Evolutionary conservation across 1,140 invertebrate genomes (phyloP).

Genomic region (Anadara kagoshimensis): DNA sequence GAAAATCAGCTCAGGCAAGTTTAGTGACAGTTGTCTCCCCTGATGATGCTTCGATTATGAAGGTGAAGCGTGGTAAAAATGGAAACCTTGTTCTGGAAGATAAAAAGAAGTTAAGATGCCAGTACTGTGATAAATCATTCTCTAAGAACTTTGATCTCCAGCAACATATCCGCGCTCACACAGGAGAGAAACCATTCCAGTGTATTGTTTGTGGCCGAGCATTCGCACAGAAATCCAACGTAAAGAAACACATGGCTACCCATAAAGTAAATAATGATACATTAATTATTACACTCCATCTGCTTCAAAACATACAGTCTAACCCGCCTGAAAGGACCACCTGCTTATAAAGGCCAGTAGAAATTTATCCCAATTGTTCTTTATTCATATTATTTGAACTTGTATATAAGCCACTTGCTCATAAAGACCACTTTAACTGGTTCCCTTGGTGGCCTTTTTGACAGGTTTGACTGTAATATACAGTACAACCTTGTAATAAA

Average conservation of each 20-base stretch:
- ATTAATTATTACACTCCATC: too few species aligned
- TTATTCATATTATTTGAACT: too few species aligned
- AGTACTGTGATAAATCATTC: constrained; percentile 73
- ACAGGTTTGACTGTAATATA: too few species aligned
- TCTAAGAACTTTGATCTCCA: constrained; percentile 81
- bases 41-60: constrained; percentile 13
- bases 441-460: too few species aligned
- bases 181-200: constrained; percentile 78
- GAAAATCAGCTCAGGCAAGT: constrained; percentile 55
- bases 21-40: constrained; percentile 19
- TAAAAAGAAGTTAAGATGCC: constrained; percentile 64
- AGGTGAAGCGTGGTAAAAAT: constrained; percentile 28
- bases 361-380: too few species aligned
- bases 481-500: too few species aligned
- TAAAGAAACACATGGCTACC: constrained; percentile 98
- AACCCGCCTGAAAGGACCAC: too few species aligned
- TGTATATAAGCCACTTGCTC: too few species aligned
- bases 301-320: too few species aligned
- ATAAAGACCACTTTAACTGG: too few species aligned
- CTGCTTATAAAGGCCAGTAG: too few species aligned
- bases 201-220: constrained; percentile 76
- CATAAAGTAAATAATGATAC: constrained; percentile 77
- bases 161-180: constrained; percentile 82
- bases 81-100: constrained; percentile 23
- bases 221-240: constrained; percentile 93